Evolutionary conservation across 1,140 invertebrate species (phyloP).

Genomic region (Anastatus disparis): DNA sequence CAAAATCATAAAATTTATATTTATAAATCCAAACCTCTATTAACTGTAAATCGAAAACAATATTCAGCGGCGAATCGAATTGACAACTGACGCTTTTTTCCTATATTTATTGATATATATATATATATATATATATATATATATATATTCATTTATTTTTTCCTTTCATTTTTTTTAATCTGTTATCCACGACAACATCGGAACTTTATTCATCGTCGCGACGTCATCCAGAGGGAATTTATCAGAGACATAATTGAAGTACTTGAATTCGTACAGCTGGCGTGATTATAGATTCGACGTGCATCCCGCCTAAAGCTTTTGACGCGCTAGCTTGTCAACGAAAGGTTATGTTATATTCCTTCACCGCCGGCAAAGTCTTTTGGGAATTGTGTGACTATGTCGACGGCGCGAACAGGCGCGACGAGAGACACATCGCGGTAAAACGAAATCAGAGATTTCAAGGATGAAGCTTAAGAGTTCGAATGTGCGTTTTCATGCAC

Average conservation of each 20-base stretch:
- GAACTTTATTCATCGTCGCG: neutral
- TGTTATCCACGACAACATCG: neutral
- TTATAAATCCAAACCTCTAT: no score
- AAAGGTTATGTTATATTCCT: neutral
- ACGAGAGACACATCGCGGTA: slow-evolving; percentile 6
- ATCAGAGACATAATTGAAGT: slow-evolving; percentile 30
- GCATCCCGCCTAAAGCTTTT: slow-evolving; percentile 32
- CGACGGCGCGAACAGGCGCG: no score
- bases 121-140: no score
- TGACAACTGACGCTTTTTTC: no score
- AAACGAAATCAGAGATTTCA: slow-evolving; percentile 36
- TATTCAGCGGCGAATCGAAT: no score
- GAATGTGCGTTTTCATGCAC: no score
- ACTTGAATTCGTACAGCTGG: slow-evolving; percentile 2
- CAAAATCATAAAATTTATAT: no score
- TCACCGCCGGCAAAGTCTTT: neutral
- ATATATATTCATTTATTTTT: no score
- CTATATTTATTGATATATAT: no score
- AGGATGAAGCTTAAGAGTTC: no score
- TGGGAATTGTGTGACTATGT: no score
- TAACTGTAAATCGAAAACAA: no score
- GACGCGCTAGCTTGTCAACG: neutral
- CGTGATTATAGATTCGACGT: slow-evolving; percentile 30
- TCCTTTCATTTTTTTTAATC: neutral
- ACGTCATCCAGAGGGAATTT: neutral